These are phyloP conservation scores for Myotis daubentonii DNA, from an alignment of 2,797 vertebrate genomes.

Conservation along the genomic window DNA sequence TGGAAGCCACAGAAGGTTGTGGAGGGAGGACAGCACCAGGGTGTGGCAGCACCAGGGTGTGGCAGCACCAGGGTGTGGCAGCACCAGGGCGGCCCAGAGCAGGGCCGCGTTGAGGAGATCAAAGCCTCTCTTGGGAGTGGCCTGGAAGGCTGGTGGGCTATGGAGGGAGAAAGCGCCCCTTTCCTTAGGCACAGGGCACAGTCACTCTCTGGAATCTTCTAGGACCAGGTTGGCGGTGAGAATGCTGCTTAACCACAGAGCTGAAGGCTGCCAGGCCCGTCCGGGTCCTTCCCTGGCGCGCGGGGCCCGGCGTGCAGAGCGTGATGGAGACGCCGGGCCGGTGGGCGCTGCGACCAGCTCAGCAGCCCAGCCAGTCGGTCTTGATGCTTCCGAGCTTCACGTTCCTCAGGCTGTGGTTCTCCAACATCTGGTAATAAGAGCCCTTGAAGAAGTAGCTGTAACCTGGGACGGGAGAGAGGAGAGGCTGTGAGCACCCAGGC, in stretches of 20 bases:
- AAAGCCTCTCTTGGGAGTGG: constrained; percentile 67
- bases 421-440: constrained; percentile 95
- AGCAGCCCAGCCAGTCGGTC: constrained; percentile 97
- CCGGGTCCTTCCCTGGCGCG: constrained; percentile 84
- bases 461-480: constrained; percentile 85
- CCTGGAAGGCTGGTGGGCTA: background rate
- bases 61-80: constrained; percentile 12
- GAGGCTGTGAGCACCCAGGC: background rate
- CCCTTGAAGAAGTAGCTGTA: constrained; percentile 99
- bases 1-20: constrained; percentile 67
- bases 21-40: background rate
- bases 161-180: constrained; percentile 32
- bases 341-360: constrained; percentile 80
- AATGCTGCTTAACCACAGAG: constrained; percentile 80
- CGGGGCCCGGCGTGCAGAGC: constrained; percentile 82
- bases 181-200: constrained; percentile 73
- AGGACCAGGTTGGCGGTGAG: constrained; percentile 77
- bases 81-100: constrained; percentile 69
- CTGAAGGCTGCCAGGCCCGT: constrained; percentile 85
- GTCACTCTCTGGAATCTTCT: constrained; percentile 78
- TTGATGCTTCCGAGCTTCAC: constrained; percentile 97
- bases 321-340: constrained; percentile 70
- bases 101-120: constrained; percentile 66
- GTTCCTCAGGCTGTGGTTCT: constrained; percentile 97
- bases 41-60: constrained; percentile 69